phyloP scores from a whole-genome alignment of 2,797 vertebrate genomes.

The Helarctos malayanus region DNA sequence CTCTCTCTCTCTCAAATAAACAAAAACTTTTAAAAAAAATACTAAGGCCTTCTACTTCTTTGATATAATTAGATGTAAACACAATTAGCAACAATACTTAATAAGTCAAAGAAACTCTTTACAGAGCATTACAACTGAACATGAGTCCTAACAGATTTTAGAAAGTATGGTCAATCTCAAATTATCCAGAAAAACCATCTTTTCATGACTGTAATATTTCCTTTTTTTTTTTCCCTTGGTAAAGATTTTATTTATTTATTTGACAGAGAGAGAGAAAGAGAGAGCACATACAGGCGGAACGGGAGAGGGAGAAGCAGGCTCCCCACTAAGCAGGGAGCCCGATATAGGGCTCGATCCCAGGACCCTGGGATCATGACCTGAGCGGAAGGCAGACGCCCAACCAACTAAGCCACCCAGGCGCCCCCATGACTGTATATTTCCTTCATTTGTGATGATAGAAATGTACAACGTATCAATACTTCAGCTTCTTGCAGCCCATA shows the following conservation, averaged over 20 bases:
- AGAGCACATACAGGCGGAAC: no score
- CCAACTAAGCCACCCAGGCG: no score
- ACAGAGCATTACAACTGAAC: background rate
- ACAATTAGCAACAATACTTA: constrained; percentile 28
- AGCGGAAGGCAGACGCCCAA: no score
- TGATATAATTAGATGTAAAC: background rate
- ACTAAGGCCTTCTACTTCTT: background rate
- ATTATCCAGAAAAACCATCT: background rate
- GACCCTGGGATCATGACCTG: no score
- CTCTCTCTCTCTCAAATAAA: background rate
- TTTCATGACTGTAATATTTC: background rate
- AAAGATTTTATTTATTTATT: no score
- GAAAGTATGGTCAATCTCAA: background rate
- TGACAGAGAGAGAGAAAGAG: no score
- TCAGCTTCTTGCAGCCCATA: background rate
- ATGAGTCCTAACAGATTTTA: background rate
- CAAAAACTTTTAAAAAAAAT: background rate
- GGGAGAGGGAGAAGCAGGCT: no score
- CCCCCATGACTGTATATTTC: background rate
- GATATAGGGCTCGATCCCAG: no score
- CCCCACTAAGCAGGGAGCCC: no score
- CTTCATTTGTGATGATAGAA: background rate
- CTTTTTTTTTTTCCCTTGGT: background rate
- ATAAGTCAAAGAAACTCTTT: constrained; percentile 2
- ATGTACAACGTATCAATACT: background rate